Evolutionary conservation across 1,140 invertebrate genomes (phyloP).

Genomic region (Musca vetustissima): DNA sequence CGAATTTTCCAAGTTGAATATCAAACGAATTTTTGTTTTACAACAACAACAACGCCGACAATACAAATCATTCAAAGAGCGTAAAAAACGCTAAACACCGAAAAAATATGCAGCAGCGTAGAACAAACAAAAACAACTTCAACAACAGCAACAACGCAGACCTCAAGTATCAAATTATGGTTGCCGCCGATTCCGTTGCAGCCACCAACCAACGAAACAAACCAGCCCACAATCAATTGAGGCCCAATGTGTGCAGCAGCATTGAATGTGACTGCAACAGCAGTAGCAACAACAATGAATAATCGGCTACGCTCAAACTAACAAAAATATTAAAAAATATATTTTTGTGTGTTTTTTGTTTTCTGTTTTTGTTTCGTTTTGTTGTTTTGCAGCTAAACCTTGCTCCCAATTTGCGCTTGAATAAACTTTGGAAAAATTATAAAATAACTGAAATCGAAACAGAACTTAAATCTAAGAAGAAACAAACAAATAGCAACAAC

Average conservation of each 20-base stretch:
- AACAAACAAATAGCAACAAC: no score
- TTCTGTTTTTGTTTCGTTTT: neutral
- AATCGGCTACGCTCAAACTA: neutral
- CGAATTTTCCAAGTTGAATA: constrained; percentile 22
- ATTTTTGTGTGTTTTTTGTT: neutral
- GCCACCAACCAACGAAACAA: no score
- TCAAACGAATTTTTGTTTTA: neutral
- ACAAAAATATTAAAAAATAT: constrained; percentile 14
- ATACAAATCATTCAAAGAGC: no score
- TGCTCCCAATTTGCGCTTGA: constrained; percentile 31
- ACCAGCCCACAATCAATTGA: constrained; percentile 19
- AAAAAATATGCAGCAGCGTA: no score
- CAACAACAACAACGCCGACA: neutral
- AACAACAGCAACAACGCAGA: neutral
- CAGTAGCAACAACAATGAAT: neutral
- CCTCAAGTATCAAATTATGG: constrained; percentile 13
- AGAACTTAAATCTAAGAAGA: no score
- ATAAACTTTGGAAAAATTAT: constrained; percentile 21
- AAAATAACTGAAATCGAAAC: neutral
- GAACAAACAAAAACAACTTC: no score
- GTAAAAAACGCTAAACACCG: no score
- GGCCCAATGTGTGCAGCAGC: constrained; percentile 4
- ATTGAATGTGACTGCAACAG: neutral
- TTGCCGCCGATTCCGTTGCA: neutral
- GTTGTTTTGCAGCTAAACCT: constrained; percentile 27